A percentile compares a stretch with the other conserved stretches of the same genome.
phyloP scores from a whole-genome alignment of 1,140 invertebrate genomes.

The Microplitis demolitor region DNA sequence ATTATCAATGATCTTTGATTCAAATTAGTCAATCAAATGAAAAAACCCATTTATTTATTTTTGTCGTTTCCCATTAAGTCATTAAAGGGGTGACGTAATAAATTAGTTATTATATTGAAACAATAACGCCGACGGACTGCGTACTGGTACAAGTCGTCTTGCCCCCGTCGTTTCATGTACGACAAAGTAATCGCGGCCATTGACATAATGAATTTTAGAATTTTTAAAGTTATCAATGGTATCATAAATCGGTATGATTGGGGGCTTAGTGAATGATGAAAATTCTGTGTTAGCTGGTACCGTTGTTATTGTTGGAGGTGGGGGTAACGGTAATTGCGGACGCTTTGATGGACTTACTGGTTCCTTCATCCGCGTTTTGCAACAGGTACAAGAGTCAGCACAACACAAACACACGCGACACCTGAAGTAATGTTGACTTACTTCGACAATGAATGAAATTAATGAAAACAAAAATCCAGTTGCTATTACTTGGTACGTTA shows the following conservation, averaged over 20 bases:
- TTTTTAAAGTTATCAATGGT: conserved; percentile 9
- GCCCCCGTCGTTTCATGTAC: conserved; percentile 65
- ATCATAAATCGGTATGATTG: conserved; percentile 28
- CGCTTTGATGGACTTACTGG: background rate
- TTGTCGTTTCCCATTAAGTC: no score
- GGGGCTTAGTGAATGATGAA: background rate
- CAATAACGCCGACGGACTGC: conserved; percentile 73
- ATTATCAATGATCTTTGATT: background rate
- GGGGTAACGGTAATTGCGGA: background rate
- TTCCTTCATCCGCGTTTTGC: background rate
- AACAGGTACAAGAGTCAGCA: background rate
- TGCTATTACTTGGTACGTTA: conserved; percentile 73
- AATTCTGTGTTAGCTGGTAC: background rate
- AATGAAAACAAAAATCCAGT: conserved; percentile 66
- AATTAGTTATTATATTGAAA: conserved; percentile 64
- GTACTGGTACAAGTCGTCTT: conserved; percentile 69
- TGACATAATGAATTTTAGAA: conserved; percentile 65
- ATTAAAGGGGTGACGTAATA: background rate
- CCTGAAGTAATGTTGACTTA: conserved; percentile 39
- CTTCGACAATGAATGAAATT: conserved; percentile 69
- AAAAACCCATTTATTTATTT: no score
- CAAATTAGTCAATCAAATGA: background rate
- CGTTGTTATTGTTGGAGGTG: background rate
- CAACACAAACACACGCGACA: conserved; percentile 4
- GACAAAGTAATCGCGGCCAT: conserved; percentile 76